Evolutionary conservation across 92 coral and sea anemone species (phyloP).

Genomic region (Parazoanthus atlanticus): DNA sequence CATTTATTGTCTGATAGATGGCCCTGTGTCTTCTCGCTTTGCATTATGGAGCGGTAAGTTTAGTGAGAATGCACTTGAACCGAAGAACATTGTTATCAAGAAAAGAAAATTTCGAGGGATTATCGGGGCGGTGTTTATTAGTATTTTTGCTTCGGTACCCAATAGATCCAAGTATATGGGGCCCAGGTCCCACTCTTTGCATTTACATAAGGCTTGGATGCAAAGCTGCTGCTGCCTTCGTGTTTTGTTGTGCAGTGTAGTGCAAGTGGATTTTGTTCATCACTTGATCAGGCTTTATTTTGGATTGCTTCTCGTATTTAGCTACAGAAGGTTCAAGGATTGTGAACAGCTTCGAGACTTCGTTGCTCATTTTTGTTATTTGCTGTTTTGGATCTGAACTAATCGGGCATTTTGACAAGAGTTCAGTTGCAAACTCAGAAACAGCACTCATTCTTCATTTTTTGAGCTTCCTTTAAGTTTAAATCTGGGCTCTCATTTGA

Average conservation of each 20-base stretch:
- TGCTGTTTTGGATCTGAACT: not conserved
- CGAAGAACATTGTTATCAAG: too few relatives aligned
- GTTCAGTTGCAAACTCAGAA: too few relatives aligned
- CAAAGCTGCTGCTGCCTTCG: not conserved
- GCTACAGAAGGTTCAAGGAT: not conserved
- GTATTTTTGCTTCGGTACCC: too few relatives aligned
- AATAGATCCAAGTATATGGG: not conserved
- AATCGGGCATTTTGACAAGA: not conserved
- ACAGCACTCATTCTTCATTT: too few relatives aligned
- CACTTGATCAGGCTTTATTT: not conserved
- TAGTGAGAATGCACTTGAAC: too few relatives aligned
- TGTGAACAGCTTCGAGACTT: not conserved
- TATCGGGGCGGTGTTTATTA: too few relatives aligned
- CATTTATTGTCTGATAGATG: too few relatives aligned
- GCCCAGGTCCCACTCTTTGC: not conserved
- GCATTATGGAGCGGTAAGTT: too few relatives aligned
- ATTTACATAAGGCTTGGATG: not conserved
- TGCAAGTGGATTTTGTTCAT: not conserved
- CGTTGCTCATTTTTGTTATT: not conserved
- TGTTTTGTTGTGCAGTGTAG: not conserved
- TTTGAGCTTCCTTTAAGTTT: too few relatives aligned
- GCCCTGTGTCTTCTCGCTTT: too few relatives aligned
- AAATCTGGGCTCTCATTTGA: too few relatives aligned
- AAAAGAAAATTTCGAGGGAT: too few relatives aligned
- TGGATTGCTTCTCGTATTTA: not conserved